Evolutionary conservation across 2,113 vertebrate genomes (phyloP).

Genomic region (Campylomormyrus numenius): DNA sequence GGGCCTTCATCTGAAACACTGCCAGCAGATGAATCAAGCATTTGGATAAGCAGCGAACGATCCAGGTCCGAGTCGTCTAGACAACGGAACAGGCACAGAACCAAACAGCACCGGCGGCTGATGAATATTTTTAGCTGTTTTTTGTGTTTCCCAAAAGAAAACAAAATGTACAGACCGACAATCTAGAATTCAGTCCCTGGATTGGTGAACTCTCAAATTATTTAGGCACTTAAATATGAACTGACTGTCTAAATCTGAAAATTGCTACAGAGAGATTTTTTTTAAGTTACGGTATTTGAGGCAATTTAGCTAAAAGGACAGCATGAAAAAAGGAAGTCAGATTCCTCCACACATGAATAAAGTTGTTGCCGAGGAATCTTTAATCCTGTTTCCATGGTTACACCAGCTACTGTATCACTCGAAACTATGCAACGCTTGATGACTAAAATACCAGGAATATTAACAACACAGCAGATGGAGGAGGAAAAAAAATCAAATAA

Average conservation of each 20-base stretch:
- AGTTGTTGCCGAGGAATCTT: constrained; percentile 33
- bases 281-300: constrained; percentile 12
- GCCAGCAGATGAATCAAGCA: neutral
- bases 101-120: neutral
- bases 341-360: constrained; percentile 34
- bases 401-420: constrained; percentile 34
- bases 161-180: neutral
- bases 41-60: neutral
- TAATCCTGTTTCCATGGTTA: constrained; percentile 47
- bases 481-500: constrained; percentile 16
- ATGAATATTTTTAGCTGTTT: neutral
- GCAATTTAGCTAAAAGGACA: constrained; percentile 24
- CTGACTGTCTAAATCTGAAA: neutral
- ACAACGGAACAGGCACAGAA: neutral
- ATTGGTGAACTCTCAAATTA: neutral
- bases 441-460: constrained; percentile 30
- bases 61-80: neutral
- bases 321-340: constrained; percentile 28
- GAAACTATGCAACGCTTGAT: constrained; percentile 35
- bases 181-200: neutral
- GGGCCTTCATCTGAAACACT: neutral
- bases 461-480: constrained; percentile 22
- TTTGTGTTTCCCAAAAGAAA: neutral
- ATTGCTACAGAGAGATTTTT: neutral
- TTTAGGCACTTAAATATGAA: neutral